Conservation (phyloP, 1,140 invertebrate species). For the Orchestia grillus region DNA sequence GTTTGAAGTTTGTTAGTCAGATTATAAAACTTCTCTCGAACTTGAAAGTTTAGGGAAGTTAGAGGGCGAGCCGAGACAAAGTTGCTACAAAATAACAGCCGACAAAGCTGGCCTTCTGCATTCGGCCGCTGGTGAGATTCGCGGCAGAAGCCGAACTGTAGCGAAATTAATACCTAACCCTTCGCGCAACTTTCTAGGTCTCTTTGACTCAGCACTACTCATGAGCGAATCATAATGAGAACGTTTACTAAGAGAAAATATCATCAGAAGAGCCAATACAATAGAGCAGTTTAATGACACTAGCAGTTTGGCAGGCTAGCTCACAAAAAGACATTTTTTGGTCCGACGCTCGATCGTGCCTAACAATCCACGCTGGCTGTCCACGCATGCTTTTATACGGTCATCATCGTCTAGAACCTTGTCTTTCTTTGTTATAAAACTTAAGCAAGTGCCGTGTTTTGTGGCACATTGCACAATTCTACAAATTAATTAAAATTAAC, state of each 20-base stretch:
- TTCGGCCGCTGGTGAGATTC: background rate
- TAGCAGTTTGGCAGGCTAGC: too few relatives aligned
- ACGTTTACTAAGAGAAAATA: background rate
- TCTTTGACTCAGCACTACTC: background rate
- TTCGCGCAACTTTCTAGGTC: background rate
- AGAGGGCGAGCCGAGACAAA: background rate
- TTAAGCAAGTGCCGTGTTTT: too few relatives aligned
- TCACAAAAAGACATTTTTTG: too few relatives aligned
- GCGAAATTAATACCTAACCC: background rate
- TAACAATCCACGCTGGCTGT: too few relatives aligned
- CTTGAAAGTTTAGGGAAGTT: conserved; percentile 3
- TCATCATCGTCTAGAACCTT: too few relatives aligned
- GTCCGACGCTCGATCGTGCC: too few relatives aligned
- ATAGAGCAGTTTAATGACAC: background rate
- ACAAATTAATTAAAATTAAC: too few relatives aligned
- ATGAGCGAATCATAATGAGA: background rate
- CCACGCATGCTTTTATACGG: too few relatives aligned
- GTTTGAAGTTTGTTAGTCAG: conserved; percentile 40
- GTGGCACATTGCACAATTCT: too few relatives aligned
- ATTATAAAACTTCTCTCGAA: background rate
- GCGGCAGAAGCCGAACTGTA: background rate
- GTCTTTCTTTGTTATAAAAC: too few relatives aligned
- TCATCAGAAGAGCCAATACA: background rate
- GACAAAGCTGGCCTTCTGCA: conserved; percentile 10
- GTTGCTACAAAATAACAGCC: conserved; percentile 6